Evolutionary conservation across 2,797 vertebrate genomes (phyloP).

Genomic region (Euthynnus affinis): DNA sequence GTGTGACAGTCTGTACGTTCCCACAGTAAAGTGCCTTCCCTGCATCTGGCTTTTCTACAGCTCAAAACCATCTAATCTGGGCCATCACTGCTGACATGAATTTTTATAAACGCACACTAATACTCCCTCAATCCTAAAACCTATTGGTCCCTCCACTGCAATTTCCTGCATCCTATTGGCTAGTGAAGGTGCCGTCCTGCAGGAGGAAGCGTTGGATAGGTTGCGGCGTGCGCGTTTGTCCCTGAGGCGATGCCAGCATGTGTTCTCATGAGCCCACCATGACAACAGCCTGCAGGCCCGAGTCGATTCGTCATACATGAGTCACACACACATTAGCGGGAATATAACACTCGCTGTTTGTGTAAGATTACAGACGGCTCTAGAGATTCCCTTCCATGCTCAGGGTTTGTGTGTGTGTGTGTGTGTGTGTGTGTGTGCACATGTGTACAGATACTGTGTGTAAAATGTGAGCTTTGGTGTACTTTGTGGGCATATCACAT

Average conservation of each 20-base stretch:
- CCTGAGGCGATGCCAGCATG: slow-evolving; percentile 53
- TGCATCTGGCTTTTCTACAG: slow-evolving; percentile 60
- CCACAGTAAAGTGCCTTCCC: slow-evolving; percentile 30
- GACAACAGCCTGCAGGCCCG: slow-evolving; percentile 54
- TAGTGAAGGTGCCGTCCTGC: slow-evolving; percentile 22
- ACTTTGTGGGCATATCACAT: slow-evolving; percentile 41
- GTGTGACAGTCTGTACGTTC: slow-evolving; percentile 36
- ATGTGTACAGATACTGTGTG: slow-evolving; percentile 25
- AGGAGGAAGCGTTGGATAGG: slow-evolving; percentile 48
- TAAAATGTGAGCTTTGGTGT: slow-evolving; percentile 40
- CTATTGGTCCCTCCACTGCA: slow-evolving; percentile 31
- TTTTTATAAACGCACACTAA: slow-evolving; percentile 66
- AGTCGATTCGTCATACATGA: slow-evolving; percentile 67
- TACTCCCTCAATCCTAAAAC: slow-evolving; percentile 57
- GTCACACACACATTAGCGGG: slow-evolving; percentile 67
- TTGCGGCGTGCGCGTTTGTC: slow-evolving; percentile 22
- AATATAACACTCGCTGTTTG: slow-evolving; percentile 55
- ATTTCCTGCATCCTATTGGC: slow-evolving; percentile 45
- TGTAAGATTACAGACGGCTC: slow-evolving; percentile 63
- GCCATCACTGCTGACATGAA: slow-evolving; percentile 63
- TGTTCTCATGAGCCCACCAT: slow-evolving; percentile 62
- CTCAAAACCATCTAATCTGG: slow-evolving; percentile 68
- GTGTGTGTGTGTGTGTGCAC: slow-evolving; percentile 15
- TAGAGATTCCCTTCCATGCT: slow-evolving; percentile 62
- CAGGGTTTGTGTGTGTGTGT: slow-evolving; percentile 35